A percentile compares a stretch with the other conserved stretches of the same genome.
These are phyloP conservation scores for Carcharodon carcharias DNA, from an alignment of 2,797 vertebrate species.

Conservation along the genomic window DNA sequence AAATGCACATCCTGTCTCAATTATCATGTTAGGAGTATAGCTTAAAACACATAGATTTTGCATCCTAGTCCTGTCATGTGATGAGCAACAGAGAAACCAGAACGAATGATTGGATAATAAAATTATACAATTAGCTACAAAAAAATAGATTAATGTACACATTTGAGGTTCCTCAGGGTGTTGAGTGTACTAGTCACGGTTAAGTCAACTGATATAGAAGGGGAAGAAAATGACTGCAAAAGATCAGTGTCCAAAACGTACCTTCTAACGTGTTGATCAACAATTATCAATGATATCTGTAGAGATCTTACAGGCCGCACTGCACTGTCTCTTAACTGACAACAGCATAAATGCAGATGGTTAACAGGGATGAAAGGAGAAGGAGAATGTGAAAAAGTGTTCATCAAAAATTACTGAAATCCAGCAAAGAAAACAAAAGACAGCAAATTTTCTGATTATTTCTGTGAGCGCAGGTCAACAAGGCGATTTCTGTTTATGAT, in stretches of 20 bases:
- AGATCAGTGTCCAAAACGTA: not conserved
- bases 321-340: not conserved
- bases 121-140: not conserved
- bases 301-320: not conserved
- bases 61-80: not conserved
- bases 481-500: too few relatives aligned
- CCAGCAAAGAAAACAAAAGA: not conserved
- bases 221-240: not conserved
- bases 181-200: not conserved
- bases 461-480: too few relatives aligned
- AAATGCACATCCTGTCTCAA: not conserved
- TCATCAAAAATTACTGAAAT: not conserved
- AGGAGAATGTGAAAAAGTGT: not conserved
- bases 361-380: not conserved
- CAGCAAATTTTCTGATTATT: too few relatives aligned
- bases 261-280: not conserved
- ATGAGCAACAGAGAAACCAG: not conserved
- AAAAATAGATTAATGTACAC: not conserved
- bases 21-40: not conserved
- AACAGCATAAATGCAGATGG: not conserved
- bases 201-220: not conserved
- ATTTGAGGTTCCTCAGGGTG: not conserved
- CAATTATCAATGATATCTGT: not conserved
- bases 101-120: not conserved
- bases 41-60: not conserved